Conservation (phyloP, 2,113 vertebrate genomes). For the Sisor rabdophorus region DNA sequence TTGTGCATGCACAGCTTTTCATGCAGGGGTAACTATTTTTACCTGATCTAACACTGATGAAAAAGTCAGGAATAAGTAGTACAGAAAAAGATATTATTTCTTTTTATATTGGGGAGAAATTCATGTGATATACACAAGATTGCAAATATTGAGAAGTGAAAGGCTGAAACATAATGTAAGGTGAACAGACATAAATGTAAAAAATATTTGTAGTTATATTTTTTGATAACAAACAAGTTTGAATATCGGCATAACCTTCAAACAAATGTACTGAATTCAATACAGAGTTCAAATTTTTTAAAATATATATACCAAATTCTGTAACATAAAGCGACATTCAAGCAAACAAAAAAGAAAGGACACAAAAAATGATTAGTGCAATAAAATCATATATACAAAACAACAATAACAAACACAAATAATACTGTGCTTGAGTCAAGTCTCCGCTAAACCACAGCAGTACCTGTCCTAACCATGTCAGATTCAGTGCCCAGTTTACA, state of each 20-base stretch:
- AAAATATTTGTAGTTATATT: background rate
- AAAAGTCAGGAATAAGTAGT: background rate
- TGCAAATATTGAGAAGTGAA: background rate
- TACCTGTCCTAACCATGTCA: conserved; percentile 27
- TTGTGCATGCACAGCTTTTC: background rate
- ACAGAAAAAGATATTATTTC: background rate
- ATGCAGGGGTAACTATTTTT: background rate
- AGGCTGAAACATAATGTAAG: background rate
- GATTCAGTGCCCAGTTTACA: background rate
- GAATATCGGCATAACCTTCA: background rate
- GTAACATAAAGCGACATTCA: conserved; percentile 37
- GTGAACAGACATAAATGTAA: background rate
- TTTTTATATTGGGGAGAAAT: conserved; percentile 22
- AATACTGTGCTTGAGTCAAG: conserved; percentile 64
- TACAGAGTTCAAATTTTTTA: background rate
- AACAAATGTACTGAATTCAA: background rate
- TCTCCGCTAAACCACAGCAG: conserved; percentile 39
- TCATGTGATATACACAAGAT: conserved; percentile 23
- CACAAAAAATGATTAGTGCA: conserved; percentile 66
- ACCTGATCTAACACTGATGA: background rate
- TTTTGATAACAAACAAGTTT: background rate
- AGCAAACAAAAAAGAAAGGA: conserved; percentile 38
- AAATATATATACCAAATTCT: background rate
- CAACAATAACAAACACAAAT: conserved; percentile 47
- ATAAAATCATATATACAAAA: conserved; percentile 61